These are phyloP conservation scores for Tupaia tana DNA, from an alignment of 2,113 vertebrate species.

Conservation along the genomic window DNA sequence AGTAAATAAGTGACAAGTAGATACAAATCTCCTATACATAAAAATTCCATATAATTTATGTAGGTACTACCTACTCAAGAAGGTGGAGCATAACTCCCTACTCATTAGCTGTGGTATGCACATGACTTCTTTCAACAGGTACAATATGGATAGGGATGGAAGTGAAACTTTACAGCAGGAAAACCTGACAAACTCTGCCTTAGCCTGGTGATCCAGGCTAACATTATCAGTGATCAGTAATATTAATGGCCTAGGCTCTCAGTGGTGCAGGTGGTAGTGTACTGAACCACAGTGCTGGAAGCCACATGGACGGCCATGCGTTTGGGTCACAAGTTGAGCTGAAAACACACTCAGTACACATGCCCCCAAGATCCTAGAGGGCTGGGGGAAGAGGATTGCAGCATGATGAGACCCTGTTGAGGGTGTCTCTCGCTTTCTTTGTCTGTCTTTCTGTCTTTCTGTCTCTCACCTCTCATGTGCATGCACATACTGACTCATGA, in stretches of 20 bases:
- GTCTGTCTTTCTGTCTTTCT: too few species aligned
- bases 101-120: background rate
- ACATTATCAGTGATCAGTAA: background rate
- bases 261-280: too few species aligned
- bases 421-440: too few species aligned
- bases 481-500: too few species aligned
- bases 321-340: too few species aligned
- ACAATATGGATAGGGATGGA: background rate
- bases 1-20: conserved; percentile 6
- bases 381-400: too few species aligned
- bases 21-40: background rate
- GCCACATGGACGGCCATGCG: too few species aligned
- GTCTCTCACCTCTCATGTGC: too few species aligned
- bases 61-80: background rate
- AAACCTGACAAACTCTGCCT: background rate
- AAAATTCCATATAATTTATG: background rate
- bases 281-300: too few species aligned
- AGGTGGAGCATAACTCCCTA: background rate
- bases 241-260: background rate
- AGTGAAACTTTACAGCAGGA: background rate
- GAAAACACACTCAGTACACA: too few species aligned
- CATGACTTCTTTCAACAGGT: background rate
- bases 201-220: background rate
- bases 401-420: too few species aligned
- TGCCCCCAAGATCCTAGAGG: too few species aligned